Evolutionary conservation across 2,113 vertebrate species (phyloP), one percentile per base, ranked within the genome.

Genomic region (Oenanthe melanoleuca): DNA sequence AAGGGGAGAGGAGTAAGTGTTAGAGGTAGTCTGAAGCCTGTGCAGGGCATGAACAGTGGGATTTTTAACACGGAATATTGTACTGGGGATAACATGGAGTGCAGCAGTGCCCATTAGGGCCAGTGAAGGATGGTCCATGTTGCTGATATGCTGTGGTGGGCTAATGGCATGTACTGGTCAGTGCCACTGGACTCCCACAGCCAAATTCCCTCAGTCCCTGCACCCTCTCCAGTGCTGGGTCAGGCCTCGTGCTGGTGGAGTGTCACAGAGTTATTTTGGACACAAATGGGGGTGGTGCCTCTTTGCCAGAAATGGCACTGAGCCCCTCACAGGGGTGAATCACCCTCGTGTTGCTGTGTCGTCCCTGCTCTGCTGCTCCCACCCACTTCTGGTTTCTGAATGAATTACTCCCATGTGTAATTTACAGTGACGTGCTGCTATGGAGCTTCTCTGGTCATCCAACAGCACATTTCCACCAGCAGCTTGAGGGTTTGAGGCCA

Each of bases 311-410:
- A 45, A 22, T 13, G 38, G 10, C 50, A 5, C 73, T 6, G n/a
- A 85, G 79, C 78, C 55, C 45, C 2, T 3, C 31, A 12, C 3
- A 31, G 1, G 47, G 57, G 33, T n/a, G 65, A 95, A n/a, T 18
- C 10, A 28, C 38, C 37, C 63, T 95, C 1, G 2, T 59, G 55
- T 31, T 73, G 66, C 59, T 44, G 19, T 28, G 73, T 52, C 53
- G 77, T 61, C 65, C 38, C 59, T 8, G 47, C 53, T 81, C 71
- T 49, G 53, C 45, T 0, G 6, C 50, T 86, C 82, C 61, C 64
- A 63, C 73, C 61, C 55, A 28, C 86, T 92, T 85, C 67, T 95
- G 78, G 79, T 92, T 91, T 91, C 71, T 71, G 69, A 95, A 86
- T 89, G 64, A 89, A 75, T 80, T 70, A 55, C 18, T 77, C 55